Base-by-base conservation (phyloP, 2,888 invertebrate species). In the Stegophylla sp. region DNA sequence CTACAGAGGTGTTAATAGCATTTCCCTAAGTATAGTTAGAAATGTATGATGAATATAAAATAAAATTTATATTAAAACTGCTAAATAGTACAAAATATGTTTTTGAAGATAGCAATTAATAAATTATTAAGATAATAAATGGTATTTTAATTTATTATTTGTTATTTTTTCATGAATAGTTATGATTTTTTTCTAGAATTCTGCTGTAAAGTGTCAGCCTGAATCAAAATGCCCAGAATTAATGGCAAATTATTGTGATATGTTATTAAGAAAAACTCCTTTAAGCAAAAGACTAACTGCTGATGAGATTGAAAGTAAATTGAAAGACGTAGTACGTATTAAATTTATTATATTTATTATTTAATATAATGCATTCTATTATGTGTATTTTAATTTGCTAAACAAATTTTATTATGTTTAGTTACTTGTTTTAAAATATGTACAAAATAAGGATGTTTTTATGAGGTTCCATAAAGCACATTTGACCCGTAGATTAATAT, bases 401-500 rank as follows among this genome's bases (percentile, higher is more conserved):
- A 34, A 5, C 7, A 34, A 34, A 34, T 79, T 81, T 28, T 82
- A 73, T 83, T 56, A 73, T 66, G 83, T 84, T 75, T 85, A 89
- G 89, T 88, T 99, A 83, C 89, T 99, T 86, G 97, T 99, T 84
- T 89, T 99, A 84, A 99, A 99, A 87, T 99, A 99, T 88, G 97
- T 99, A 84, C 95, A 96, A 87, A 99, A 98, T 88, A 99, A 99
- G 87, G 99, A 99, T 89, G 98, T 99, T 43, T 99, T 99, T 87
- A 99, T 99, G 98, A 90, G 98, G 84, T 99, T 97, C 87, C 98
- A 99, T 87, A 98, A 99, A 87, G 97, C 97, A 67, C 98, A 99
- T 88, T 89, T 99, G 83, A 98, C 98, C 10, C 89, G 99, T 85
- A 91, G 96, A 83, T 91, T 99, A 84, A 98, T 99, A 86, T 90